Conservation (phyloP, 2,113 vertebrate species). For the Stictonetta naevosa region DNA sequence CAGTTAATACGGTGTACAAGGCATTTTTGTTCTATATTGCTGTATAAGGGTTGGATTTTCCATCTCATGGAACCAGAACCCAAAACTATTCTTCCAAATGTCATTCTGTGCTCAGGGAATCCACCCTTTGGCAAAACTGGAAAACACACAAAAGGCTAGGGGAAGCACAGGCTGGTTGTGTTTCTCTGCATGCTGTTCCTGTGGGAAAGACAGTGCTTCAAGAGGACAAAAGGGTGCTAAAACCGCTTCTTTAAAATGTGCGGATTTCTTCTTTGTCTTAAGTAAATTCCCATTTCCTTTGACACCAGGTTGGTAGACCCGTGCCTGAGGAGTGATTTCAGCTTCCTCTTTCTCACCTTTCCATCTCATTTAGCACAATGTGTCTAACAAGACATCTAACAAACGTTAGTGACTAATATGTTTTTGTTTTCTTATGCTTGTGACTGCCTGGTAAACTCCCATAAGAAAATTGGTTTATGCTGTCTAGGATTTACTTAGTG, state of each 20-base stretch:
- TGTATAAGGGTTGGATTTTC: rapidly evolving
- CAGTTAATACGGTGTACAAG: background rate
- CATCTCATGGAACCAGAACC: rapidly evolving
- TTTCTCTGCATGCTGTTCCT: background rate
- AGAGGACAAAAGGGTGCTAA: background rate
- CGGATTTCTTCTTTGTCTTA: background rate
- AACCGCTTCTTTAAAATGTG: background rate
- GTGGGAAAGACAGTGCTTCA: rapidly evolving
- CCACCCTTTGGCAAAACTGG: background rate
- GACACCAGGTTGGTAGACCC: rapidly evolving
- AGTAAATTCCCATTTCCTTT: background rate
- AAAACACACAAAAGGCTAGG: background rate
- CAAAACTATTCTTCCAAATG: background rate
- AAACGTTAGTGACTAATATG: rapidly evolving
- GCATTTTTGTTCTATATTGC: background rate
- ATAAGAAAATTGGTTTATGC: background rate
- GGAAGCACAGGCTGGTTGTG: rapidly evolving
- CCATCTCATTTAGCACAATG: background rate
- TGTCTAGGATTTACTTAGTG: rapidly evolving
- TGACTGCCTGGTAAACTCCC: rapidly evolving
- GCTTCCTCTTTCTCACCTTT: rapidly evolving
- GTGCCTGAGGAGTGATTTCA: background rate
- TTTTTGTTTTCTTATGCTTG: background rate
- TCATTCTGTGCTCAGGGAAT: background rate
- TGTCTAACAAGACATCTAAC: background rate